Conservation (phyloP, 2,113 vertebrate species). For the Coturnix japonica region DNA sequence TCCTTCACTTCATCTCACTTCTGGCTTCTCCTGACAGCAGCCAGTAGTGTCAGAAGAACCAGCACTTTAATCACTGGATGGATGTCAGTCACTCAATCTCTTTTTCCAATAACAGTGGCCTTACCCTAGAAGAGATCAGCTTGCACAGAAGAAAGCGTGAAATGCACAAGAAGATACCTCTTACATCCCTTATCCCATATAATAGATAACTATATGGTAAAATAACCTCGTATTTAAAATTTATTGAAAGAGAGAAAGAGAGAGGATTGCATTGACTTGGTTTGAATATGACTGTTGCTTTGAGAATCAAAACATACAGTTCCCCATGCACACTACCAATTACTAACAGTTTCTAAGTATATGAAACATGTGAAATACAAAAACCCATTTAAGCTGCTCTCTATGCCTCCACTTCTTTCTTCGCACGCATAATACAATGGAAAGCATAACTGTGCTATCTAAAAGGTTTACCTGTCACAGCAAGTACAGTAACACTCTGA, state of each 20-base stretch:
- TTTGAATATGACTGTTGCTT: neutral
- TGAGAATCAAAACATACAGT: neutral
- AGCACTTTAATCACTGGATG: neutral
- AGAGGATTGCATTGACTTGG: neutral
- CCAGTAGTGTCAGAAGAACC: neutral
- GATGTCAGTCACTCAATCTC: neutral
- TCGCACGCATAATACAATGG: neutral
- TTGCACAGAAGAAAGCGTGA: neutral
- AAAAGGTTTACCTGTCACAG: neutral
- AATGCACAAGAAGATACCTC: neutral
- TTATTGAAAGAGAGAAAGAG: neutral
- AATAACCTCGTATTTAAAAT: neutral
- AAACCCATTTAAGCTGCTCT: neutral
- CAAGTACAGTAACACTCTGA: neutral
- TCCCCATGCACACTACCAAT: neutral
- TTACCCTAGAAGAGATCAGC: neutral
- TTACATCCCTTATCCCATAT: neutral
- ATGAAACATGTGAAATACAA: neutral
- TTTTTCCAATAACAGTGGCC: neutral
- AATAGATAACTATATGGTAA: neutral
- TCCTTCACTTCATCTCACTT: neutral
- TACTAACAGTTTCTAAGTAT: neutral
- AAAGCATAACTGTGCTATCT: neutral
- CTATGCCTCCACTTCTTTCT: neutral
- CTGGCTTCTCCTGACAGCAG: neutral